A percentile compares a stretch with the other conserved stretches of the same genome.
These are phyloP conservation scores for Dinocampus coccinellae DNA, from an alignment of 2,888 invertebrate genomes.

Conservation along the genomic window DNA sequence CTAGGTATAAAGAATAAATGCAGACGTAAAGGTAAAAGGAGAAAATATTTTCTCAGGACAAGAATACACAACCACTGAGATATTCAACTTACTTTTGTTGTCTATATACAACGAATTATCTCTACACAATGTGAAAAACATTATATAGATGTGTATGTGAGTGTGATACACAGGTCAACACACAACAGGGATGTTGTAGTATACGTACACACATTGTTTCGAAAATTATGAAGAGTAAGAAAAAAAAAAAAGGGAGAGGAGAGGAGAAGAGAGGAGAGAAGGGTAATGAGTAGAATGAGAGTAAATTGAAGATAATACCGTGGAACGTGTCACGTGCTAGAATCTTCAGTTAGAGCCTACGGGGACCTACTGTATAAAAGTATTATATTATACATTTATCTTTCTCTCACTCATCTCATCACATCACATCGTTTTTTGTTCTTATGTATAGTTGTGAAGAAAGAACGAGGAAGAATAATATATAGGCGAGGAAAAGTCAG, in stretches of 20 bases:
- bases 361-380: not conserved
- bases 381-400: not conserved
- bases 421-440: too few species aligned
- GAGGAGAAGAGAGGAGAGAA: too few species aligned
- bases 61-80: not conserved
- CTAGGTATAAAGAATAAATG: conserved; percentile 13
- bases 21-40: conserved; percentile 7
- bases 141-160: not conserved
- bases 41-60: conserved; percentile 4
- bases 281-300: not conserved
- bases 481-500: conserved; percentile 12
- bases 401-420: not conserved
- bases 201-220: too few species aligned
- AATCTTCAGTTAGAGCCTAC: conserved; percentile 1
- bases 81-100: not conserved
- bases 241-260: too few species aligned
- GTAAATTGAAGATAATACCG: conserved; percentile 31
- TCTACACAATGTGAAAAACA: not conserved
- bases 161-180: not conserved
- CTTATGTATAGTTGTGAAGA: not conserved
- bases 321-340: conserved; percentile 29
- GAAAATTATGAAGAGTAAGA: too few species aligned
- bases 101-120: conserved; percentile 1
- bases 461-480: not conserved
- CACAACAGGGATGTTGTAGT: not conserved